These are phyloP conservation scores for Brenthis daphne DNA, from an alignment of 2,888 invertebrate species.

Conservation along the genomic window DNA sequence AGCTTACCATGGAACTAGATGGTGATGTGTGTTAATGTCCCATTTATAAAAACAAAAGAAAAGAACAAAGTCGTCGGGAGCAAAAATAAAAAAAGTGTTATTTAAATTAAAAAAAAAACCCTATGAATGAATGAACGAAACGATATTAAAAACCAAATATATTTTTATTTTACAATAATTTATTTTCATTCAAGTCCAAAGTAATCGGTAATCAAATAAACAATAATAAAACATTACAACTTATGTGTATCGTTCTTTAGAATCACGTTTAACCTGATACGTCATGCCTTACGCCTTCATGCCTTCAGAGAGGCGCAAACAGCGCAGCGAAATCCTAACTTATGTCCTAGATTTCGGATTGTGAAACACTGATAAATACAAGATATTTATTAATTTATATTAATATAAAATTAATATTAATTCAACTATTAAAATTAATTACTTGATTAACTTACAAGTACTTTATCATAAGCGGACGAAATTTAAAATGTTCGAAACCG, in stretches of 20 bases:
- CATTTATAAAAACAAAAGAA: no score
- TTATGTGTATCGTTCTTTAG: constrained; percentile 25
- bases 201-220: constrained; percentile 34
- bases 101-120: no score
- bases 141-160: neutral
- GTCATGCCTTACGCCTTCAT: constrained; percentile 46
- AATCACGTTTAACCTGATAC: constrained; percentile 42
- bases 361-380: constrained; percentile 6
- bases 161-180: constrained; percentile 2
- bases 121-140: no score
- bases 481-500: no score
- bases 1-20: no score
- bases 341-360: constrained; percentile 50
- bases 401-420: neutral
- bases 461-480: no score
- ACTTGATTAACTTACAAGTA: neutral
- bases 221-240: constrained; percentile 30
- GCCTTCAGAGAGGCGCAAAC: constrained; percentile 58
- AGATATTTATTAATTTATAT: neutral
- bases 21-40: no score
- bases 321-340: constrained; percentile 69
- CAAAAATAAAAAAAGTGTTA: no score
- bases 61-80: no score
- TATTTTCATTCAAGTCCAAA: constrained; percentile 22
- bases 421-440: neutral